A percentile compares a stretch with the other conserved stretches of the same genome.
phyloP scores from a whole-genome alignment of 2,113 vertebrate genomes.

The Octodon degus region DNA sequence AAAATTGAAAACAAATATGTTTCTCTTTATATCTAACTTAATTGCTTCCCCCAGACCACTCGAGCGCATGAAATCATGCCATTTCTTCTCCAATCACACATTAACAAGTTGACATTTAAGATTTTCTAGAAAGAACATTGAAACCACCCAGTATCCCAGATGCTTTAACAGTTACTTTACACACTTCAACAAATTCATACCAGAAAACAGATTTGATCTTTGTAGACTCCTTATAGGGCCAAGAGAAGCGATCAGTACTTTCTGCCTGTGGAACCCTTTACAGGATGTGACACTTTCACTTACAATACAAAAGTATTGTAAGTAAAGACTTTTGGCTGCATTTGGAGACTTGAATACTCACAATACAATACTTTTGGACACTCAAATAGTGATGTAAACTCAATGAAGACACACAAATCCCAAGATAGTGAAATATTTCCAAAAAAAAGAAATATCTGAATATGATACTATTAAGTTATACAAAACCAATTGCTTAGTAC shows the following conservation, averaged over 20 bases:
- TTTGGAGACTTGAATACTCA: background rate
- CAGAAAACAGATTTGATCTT: conserved; percentile 53
- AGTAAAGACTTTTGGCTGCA: background rate
- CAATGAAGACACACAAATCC: background rate
- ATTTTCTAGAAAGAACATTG: conserved; percentile 41
- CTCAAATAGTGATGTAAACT: conserved; percentile 16
- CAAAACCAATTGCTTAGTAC: conserved; percentile 1
- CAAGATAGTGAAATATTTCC: background rate
- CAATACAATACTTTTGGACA: background rate
- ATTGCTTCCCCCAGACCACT: background rate
- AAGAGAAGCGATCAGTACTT: background rate
- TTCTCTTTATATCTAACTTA: background rate
- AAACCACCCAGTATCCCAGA: conserved; percentile 42
- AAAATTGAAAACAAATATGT: background rate
- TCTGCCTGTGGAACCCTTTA: conserved; percentile 52
- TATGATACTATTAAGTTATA: background rate
- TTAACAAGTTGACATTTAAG: conserved; percentile 56
- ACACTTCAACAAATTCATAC: conserved; percentile 38
- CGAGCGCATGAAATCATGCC: background rate
- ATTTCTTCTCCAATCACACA: background rate
- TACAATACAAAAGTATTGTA: background rate
- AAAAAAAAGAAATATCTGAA: background rate
- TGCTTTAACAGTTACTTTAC: conserved; percentile 67
- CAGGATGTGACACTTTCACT: background rate
- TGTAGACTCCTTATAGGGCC: conserved; percentile 24